Evolutionary conservation across 1,140 invertebrate genomes (phyloP).

Genomic region (Mycetomoellerius zeteki): DNA sequence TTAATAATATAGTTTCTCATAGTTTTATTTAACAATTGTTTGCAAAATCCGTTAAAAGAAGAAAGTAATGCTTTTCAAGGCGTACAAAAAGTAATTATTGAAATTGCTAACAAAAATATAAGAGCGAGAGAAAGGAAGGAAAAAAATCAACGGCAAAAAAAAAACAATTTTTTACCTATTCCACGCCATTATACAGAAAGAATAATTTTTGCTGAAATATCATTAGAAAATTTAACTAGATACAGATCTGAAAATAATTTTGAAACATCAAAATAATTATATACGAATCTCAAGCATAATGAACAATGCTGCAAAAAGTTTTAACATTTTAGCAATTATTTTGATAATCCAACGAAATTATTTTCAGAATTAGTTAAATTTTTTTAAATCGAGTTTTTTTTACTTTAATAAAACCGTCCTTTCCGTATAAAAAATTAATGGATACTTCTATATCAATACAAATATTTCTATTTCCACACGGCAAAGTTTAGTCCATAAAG

Average conservation of each 20-base stretch:
- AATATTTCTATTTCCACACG: neutral
- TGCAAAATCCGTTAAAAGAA: neutral
- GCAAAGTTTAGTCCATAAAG: neutral
- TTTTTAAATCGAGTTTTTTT: too few species aligned
- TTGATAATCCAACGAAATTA: too few species aligned
- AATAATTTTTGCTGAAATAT: too few species aligned
- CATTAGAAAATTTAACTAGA: too few species aligned
- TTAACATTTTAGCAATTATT: too few species aligned
- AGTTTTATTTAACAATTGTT: neutral
- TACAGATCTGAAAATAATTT: too few species aligned
- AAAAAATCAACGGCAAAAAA: neutral
- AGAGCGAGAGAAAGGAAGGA: neutral
- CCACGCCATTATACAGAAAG: neutral
- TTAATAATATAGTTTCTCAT: neutral
- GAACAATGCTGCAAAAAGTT: too few species aligned
- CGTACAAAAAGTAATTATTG: neutral
- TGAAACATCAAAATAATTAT: too few species aligned
- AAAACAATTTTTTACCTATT: neutral
- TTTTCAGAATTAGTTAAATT: too few species aligned
- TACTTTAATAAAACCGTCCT: too few species aligned
- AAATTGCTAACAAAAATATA: neutral
- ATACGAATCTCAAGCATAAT: too few species aligned
- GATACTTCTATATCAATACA: neutral
- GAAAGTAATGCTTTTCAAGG: neutral
- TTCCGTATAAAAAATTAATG: neutral